Evolutionary conservation across 2,797 vertebrate species (phyloP).

Genomic region (Synanceia verrucosa): DNA sequence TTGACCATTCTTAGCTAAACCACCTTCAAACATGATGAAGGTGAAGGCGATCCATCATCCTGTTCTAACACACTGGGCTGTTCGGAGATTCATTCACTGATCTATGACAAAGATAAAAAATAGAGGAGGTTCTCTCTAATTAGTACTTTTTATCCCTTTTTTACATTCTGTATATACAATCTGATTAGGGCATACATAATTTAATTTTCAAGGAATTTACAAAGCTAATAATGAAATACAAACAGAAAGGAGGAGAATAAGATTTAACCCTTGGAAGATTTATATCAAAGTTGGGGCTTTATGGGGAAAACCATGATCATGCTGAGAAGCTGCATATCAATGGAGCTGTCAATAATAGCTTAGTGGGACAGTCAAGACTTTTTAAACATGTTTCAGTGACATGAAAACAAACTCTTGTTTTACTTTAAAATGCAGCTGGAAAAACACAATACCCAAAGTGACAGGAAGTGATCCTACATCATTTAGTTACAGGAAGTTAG

Average conservation of each 20-base stretch:
- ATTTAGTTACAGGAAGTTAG: no score
- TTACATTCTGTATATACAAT: background rate
- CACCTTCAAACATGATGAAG: no score
- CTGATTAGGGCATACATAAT: background rate
- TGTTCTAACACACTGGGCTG: background rate
- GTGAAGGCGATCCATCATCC: conserved; percentile 21
- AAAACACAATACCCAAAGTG: no score
- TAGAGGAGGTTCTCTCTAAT: conserved; percentile 15
- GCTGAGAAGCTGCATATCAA: background rate
- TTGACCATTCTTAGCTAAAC: background rate
- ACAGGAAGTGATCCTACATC: no score
- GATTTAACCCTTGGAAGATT: background rate
- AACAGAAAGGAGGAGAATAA: background rate
- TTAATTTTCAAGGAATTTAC: conserved; percentile 6
- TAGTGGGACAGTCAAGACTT: no score
- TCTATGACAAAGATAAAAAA: conserved; percentile 20
- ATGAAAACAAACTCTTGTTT: no score
- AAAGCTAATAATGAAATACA: conserved; percentile 7
- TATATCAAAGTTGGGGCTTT: background rate
- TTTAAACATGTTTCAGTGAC: no score
- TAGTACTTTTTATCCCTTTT: no score
- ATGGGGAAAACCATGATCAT: background rate
- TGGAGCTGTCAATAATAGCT: no score
- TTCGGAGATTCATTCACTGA: conserved; percentile 1
- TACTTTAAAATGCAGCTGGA: no score